A percentile compares a stretch with the other conserved stretches of the same genome.
These are phyloP conservation scores for Ovibos moschatus DNA, from an alignment of 2,113 vertebrate genomes.

Conservation along the genomic window DNA sequence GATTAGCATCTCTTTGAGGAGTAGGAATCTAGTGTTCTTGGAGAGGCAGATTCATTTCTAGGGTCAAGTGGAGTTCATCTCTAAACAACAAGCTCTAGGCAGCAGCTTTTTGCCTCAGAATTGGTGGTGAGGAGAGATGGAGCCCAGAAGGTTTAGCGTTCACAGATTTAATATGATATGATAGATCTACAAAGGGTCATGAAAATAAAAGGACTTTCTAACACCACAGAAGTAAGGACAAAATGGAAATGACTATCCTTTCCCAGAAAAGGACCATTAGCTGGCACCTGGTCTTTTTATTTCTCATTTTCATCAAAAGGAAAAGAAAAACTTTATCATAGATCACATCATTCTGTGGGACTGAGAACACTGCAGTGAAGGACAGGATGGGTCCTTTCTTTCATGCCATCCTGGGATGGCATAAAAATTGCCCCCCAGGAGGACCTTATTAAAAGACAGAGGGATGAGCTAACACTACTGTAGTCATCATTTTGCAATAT, in stretches of 20 bases:
- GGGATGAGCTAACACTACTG: not conserved
- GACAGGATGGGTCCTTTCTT: not conserved
- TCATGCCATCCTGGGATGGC: not conserved
- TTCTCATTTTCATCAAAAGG: not conserved
- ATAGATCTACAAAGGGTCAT: not conserved
- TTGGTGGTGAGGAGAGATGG: not conserved
- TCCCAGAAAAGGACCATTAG: not conserved
- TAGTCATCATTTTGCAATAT: not conserved
- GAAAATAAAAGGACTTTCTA: not conserved
- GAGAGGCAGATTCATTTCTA: slow-evolving; percentile 40
- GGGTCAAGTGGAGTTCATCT: slow-evolving; percentile 49
- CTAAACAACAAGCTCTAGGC: not conserved
- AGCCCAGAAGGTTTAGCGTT: not conserved
- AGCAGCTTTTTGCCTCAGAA: slow-evolving; percentile 15
- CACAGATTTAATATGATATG: not conserved
- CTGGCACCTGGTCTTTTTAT: not conserved
- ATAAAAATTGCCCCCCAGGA: not conserved
- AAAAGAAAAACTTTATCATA: not conserved
- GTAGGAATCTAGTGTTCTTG: slow-evolving; percentile 34
- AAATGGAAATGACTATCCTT: not conserved
- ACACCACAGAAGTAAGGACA: not conserved
- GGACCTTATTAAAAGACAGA: not conserved
- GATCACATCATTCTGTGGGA: not conserved
- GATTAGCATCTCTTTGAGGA: slow-evolving; percentile 22
- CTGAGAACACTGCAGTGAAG: not conserved